Base-by-base conservation (phyloP, 2,888 invertebrate species). In the Azorinus chamasolen region DNA sequence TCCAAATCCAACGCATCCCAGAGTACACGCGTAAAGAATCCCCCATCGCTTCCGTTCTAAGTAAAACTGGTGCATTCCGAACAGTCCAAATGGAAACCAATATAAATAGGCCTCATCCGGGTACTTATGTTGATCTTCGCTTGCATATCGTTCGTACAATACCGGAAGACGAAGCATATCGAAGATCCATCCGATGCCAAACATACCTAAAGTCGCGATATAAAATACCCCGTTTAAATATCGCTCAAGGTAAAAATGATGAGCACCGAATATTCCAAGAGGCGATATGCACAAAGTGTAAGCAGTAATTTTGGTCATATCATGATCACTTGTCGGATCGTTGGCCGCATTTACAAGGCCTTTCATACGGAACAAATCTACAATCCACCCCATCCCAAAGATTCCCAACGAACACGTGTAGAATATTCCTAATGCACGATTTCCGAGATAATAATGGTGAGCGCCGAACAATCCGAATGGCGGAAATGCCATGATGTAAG, bases 41-140 rank as follows among this genome's bases (percentile, higher is more conserved):
- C 83, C 83, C 80, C 80, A 83, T 12, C 59, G 51, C 32, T 79
- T 74, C 2, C 69, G 68, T n/a, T 57, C 72, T 10, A 83, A 51
- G 39, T 83, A 83, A 37, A 83, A 83, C 50, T 83, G 81, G 74
- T 83, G 83, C n/a, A 81, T 54, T 45, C 83, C 83, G 48, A 76
- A 74, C 32, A 83, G 59, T 20, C 80, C 83, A 27, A 82, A 79
- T 14, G 83, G 83, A 57, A 80, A 76, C 80, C 80, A 77, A 46
- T 59, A 78, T 25, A 83, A 27, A 45, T 83, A 83, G 0, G 83
- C 83, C 51, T 83, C 83, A 63, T 83, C 83, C 55, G 73, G 70
- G 63, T 83, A 83, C 45, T 80, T 83, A 16, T 81, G 77, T 57
- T 78, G 63, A 54, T 81, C 81, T 39, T 80, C 80, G 14, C 51